phyloP scores from a whole-genome alignment of 2,888 invertebrate species.

The Portevinia maculata region DNA sequence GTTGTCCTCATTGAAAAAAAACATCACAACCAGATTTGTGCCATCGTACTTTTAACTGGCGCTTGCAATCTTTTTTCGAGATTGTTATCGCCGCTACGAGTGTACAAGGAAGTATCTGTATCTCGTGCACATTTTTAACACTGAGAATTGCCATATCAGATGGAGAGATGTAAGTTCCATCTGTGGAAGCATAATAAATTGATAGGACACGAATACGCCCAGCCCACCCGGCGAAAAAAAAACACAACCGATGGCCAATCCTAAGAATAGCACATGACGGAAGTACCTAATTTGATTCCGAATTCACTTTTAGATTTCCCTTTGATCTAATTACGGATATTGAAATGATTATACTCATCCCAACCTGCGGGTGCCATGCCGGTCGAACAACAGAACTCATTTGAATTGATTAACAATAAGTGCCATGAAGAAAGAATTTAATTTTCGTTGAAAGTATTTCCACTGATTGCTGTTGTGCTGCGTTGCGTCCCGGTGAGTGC shows the following conservation, averaged over 20 bases:
- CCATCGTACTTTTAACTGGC: conserved; percentile 11
- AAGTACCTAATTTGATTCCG: conserved; percentile 72
- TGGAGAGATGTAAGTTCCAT: no score
- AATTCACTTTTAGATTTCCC: conserved; percentile 68
- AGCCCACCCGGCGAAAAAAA: conserved; percentile 28
- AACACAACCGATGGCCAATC: conserved; percentile 31
- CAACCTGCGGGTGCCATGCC: not conserved
- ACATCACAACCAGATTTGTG: conserved; percentile 16
- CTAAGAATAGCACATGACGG: conserved; percentile 54
- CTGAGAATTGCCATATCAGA: not conserved
- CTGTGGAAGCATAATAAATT: conserved; percentile 14
- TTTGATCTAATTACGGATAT: conserved; percentile 72
- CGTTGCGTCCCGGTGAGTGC: conserved; percentile 11
- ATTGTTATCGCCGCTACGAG: conserved; percentile 1
- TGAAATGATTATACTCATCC: conserved; percentile 52
- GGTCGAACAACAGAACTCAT: conserved; percentile 66
- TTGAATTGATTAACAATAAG: conserved; percentile 73
- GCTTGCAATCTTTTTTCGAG: not conserved
- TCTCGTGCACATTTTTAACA: not conserved
- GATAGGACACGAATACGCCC: conserved; percentile 30
- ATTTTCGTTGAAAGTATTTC: conserved; percentile 64
- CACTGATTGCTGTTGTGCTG: conserved; percentile 39
- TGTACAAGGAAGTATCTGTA: not conserved
- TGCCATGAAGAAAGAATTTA: conserved; percentile 66
- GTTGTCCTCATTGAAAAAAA: conserved; percentile 49